phyloP scores from a whole-genome alignment of 2,797 vertebrate species.

The Neoniphon sammara region DNA sequence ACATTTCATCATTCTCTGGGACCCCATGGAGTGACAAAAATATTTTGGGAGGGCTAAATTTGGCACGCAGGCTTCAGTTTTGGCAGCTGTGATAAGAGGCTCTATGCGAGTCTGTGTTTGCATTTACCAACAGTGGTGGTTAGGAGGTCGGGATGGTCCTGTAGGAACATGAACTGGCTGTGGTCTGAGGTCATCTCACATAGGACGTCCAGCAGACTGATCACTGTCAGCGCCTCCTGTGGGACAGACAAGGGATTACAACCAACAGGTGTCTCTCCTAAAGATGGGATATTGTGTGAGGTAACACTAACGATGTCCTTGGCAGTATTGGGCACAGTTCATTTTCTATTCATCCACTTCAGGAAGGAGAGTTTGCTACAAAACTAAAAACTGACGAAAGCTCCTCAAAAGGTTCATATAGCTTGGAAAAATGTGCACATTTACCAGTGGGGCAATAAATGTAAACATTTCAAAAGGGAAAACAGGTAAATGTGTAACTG shows the following conservation, averaged over 20 bases:
- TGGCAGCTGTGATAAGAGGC: background rate
- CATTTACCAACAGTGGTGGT: constrained; percentile 87
- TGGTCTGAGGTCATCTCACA: constrained; percentile 92
- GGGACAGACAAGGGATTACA: constrained; percentile 67
- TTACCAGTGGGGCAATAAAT: no score
- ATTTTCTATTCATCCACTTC: background rate
- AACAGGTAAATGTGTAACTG: no score
- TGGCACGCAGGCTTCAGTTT: constrained; percentile 9
- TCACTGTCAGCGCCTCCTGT: constrained; percentile 88
- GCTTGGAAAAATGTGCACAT: no score
- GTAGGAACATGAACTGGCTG: constrained; percentile 85
- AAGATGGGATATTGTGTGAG: background rate
- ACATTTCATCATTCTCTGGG: no score
- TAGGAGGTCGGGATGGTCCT: constrained; percentile 87
- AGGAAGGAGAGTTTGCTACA: background rate
- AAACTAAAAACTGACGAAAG: background rate
- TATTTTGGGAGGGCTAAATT: constrained; percentile 5
- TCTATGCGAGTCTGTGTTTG: constrained; percentile 21
- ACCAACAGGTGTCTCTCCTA: constrained; percentile 6
- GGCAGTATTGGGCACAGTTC: background rate
- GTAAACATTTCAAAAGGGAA: no score
- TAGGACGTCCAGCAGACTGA: constrained; percentile 91
- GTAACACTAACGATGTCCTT: background rate
- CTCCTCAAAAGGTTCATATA: background rate
- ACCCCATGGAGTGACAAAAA: background rate